Base-by-base conservation (phyloP, 1,140 invertebrate genomes). In the Drosophila obscura region DNA sequence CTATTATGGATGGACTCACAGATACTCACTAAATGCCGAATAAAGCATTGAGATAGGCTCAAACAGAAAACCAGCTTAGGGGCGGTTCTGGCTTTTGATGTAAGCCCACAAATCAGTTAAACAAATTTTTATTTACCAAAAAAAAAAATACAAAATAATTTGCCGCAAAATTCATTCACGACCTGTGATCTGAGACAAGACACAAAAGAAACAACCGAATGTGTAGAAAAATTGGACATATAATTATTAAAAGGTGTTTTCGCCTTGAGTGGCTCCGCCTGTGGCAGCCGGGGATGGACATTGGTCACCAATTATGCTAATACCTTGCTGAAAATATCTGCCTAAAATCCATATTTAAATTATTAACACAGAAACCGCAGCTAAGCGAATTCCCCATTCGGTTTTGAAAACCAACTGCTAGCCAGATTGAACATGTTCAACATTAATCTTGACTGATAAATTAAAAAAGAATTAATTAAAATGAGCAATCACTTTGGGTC, bases 361-460 rank as follows among this genome's bases (percentile, higher is more conserved):
- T 82, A 85, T 85, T 77, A 87, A 81, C 81, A 73, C 59, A 63
- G 56, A 60, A 60, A 60, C 53, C 31, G 24, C 50, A 26, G 19
- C 48, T 22, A 9, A 31, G 56, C 55, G 50, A 77, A 58, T 66
- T 53, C 72, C 57, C 51, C 77, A 85, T 57, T 74, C 64, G 61
- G 77, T 77, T 69, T 77, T 44, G 39, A 41, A 75, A 63, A 56
- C 61, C 75, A 77, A 78, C 69, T 63, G 58, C 51, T 76, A 74
- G 65, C 73, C 61, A 84, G 80, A 62, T 80, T 75, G 68, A 72
- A 87, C 66, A 88, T 88, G 78, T 87, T 87, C 68, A 78, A 72
- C 82, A 85, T 85, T 85, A 85, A 85, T 87, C 82, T 88, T 87
- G 81, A 72, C 82, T 85, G 78, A 82, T 82, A 82, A 88, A 85